These are phyloP conservation scores for Heteromormyrus szaboi DNA, from an alignment of 2,797 vertebrate species.

Conservation along the genomic window DNA sequence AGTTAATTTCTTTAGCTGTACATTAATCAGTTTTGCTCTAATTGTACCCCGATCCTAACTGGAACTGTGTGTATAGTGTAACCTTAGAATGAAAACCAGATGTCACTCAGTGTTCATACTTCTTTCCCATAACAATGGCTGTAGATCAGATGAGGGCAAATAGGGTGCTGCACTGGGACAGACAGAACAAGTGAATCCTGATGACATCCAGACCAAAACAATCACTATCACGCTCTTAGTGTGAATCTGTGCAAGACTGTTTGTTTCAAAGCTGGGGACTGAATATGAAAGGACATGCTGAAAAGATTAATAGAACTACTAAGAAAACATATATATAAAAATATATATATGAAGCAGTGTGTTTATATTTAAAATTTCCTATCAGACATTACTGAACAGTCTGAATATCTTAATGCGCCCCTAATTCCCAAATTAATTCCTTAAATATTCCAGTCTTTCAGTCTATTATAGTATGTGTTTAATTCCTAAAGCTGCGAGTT, in stretches of 20 bases:
- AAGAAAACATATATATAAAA: not conserved
- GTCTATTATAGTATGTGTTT: not conserved
- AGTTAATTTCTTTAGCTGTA: not conserved
- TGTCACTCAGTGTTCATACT: not conserved
- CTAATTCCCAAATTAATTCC: not conserved
- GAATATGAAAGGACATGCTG: not conserved
- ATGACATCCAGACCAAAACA: conserved; percentile 11
- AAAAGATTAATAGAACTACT: not conserved
- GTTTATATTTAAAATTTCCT: conserved; percentile 7
- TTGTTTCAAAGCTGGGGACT: conserved; percentile 6
- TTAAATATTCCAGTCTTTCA: not conserved
- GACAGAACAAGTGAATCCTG: not conserved
- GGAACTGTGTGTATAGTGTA: not conserved
- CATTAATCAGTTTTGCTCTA: not conserved
- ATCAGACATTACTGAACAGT: conserved; percentile 8
- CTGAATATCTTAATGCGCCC: not conserved
- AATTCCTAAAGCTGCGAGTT: not conserved
- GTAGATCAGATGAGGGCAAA: conserved; percentile 5
- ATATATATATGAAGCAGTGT: not conserved
- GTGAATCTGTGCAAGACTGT: not conserved
- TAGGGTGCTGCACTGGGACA: not conserved
- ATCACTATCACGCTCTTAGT: not conserved
- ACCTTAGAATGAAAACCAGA: not conserved
- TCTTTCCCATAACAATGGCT: not conserved
- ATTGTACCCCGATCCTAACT: not conserved